Evolutionary conservation across 2,797 vertebrate genomes (phyloP).

Genomic region (Momotus momota): DNA sequence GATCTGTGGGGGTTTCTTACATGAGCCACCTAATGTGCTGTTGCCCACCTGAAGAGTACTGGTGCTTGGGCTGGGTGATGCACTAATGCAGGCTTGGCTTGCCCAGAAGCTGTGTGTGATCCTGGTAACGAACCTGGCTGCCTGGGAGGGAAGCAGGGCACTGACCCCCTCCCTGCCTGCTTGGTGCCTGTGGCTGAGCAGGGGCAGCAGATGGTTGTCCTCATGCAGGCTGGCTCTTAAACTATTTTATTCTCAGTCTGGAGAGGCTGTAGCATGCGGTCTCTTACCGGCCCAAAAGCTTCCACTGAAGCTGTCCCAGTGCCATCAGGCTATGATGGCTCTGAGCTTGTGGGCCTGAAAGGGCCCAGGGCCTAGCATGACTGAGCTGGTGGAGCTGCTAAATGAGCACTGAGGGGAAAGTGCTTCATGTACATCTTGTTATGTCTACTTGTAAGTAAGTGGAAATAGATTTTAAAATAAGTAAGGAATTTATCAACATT

Average conservation of each 20-base stretch:
- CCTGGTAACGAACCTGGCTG: rapidly evolving
- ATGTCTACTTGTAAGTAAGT: rapidly evolving
- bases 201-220: not conserved
- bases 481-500: not conserved
- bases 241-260: rapidly evolving
- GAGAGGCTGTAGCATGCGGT: not conserved
- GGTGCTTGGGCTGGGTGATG: no score
- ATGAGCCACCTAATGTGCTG: rapidly evolving
- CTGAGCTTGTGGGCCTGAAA: rapidly evolving
- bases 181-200: not conserved
- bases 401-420: not conserved
- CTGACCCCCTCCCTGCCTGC: rapidly evolving
- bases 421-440: rapidly evolving
- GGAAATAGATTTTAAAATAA: not conserved
- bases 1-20: not conserved
- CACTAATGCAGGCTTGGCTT: rapidly evolving
- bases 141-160: rapidly evolving
- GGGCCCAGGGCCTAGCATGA: rapidly evolving
- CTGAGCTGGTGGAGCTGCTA: not conserved
- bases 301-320: not conserved
- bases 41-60: not conserved
- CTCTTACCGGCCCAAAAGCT: rapidly evolving
- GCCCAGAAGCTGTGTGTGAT: not conserved
- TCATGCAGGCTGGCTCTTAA: not conserved
- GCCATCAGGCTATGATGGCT: rapidly evolving